phyloP scores from a whole-genome alignment of 2,797 vertebrate genomes.

The Sebastes melanostomus region DNA sequence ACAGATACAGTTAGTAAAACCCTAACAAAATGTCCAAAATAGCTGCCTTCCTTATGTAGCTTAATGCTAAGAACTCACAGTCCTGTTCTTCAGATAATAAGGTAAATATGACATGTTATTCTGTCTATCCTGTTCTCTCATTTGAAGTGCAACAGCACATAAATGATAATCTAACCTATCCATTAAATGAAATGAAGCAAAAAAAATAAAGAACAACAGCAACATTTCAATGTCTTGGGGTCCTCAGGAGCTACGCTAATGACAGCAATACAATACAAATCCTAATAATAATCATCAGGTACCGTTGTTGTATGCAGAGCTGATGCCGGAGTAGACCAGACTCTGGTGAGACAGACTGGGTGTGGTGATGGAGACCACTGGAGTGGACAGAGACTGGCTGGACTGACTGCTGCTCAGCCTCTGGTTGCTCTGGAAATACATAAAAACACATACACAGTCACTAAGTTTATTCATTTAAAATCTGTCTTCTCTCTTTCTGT shows the following conservation, averaged over 20 bases:
- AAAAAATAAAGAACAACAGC: neutral
- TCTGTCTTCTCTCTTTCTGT: neutral
- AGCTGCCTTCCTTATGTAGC: neutral
- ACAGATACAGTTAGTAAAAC: too few species aligned
- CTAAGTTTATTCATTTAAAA: neutral
- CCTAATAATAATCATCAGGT: slow-evolving; percentile 26
- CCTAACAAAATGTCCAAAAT: too few species aligned
- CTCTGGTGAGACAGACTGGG: slow-evolving; percentile 91
- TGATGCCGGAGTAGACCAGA: slow-evolving; percentile 88
- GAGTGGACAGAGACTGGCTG: slow-evolving; percentile 89
- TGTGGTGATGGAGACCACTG: slow-evolving; percentile 92
- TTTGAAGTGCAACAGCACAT: neutral
- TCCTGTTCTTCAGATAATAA: neutral
- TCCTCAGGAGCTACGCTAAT: neutral
- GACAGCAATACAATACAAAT: neutral
- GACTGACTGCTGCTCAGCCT: slow-evolving; percentile 89
- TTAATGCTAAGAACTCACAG: neutral
- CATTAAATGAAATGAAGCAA: neutral
- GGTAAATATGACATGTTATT: neutral
- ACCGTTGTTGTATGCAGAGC: slow-evolving; percentile 91
- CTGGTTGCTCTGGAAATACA: slow-evolving; percentile 83
- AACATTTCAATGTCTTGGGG: neutral
- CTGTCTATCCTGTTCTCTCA: neutral
- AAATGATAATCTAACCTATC: neutral
- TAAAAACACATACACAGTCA: neutral